Evolutionary conservation across 1,140 invertebrate genomes (phyloP), one percentile per base, ranked within the genome.

Genomic region (Neuroterus valhalla): DNA sequence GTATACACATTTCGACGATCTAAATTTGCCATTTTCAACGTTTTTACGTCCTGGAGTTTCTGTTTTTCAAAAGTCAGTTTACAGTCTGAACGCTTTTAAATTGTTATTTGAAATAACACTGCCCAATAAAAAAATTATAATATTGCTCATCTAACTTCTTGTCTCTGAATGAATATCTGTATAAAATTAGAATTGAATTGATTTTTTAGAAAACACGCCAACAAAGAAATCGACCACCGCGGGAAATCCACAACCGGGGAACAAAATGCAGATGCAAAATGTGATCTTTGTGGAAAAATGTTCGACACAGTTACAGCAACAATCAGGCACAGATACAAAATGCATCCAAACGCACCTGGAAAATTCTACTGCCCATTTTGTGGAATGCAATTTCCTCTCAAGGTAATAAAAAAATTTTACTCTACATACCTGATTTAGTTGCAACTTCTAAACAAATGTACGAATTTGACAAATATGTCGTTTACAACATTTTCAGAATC

Each of bases 281-380:
- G 93, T 81, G 93, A 94, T 85, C 91, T 93, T 52, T 94, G 93
- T 82, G 84, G 86, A 15, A 90, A 92, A 84, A 81, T 89, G 55
- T 94, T 94, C 81, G 89, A 91, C 15, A 91, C 91, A 4, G 92
- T 93, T 69, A 92, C 93, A 1, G 89, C 91, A 72, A 93, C 93
- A 1, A 94, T 94, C 74, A 92, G 93, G 74, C 93, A 94, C 85
- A 93, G 93, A 83, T 94, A 93, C 82, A 93, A 92, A 82, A 88
- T 92, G 55, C 93, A 94, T 85, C 92, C 92, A 14, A 91, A 93
- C 71, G 91, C 91, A 73, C 90, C 91, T 23, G 86, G 91, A 2
- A 94, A 94, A 84, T 91, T 93, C 85, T 94, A 93, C 83, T 94
- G 93, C 71, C 89, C 91, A 11, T 92, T 91, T 86, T 94, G 93